Conservation (phyloP, 1,140 invertebrate species). For the Conus ventricosus region DNA sequence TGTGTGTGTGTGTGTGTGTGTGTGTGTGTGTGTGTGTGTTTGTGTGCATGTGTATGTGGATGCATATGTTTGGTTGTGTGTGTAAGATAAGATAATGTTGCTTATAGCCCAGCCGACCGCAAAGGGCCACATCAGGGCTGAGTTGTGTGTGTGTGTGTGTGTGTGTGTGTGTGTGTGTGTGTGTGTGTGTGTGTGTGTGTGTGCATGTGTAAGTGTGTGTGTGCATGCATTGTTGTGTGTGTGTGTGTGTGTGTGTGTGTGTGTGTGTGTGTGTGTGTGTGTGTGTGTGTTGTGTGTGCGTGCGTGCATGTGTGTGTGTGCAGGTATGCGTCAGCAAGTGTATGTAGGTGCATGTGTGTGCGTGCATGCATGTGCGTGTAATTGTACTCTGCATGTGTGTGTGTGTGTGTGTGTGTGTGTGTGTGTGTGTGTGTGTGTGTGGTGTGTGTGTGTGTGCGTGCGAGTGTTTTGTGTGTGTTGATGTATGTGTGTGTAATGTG, state of each 20-base stretch:
- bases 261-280: neutral
- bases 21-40: neutral
- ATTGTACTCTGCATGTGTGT: neutral
- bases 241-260: constrained; percentile 1
- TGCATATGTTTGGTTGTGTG: neutral
- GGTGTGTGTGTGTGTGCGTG: neutral
- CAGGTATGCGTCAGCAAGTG: neutral
- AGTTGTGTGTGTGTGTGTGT: constrained; percentile 10
- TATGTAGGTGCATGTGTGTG: neutral
- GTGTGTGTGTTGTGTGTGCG: neutral
- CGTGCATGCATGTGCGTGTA: neutral
- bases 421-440: neutral
- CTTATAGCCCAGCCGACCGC: no score
- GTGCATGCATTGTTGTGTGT: neutral
- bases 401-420: neutral
- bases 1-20: no score
- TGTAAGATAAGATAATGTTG: no score
- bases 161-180: neutral
- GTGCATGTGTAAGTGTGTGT: neutral
- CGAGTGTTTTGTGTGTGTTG: no score
- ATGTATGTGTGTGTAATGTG: neutral
- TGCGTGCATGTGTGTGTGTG: neutral
- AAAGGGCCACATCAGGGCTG: no score
- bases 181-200: neutral
- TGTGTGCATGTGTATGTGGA: neutral